Conservation (phyloP, 53 echinoderm and acorn worm genomes). For the Actinopyga echinites region DNA sequence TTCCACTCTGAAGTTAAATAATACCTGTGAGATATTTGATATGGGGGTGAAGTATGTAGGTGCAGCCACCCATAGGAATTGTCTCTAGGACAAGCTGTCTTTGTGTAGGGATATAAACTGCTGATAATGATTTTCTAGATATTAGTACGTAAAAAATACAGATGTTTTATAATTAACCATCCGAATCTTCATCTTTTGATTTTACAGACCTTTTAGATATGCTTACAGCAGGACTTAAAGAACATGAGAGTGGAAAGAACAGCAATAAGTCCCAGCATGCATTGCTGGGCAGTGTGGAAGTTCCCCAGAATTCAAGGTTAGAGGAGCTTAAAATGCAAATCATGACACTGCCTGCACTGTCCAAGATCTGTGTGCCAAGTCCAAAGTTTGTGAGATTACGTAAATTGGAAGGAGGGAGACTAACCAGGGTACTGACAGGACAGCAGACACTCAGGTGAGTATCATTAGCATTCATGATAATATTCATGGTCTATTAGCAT, state of each 20-base stretch:
- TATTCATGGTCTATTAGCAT: no score
- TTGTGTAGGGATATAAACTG: no score
- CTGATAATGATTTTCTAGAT: no score
- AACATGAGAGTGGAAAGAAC: no score
- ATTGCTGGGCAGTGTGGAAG: conserved; percentile 78
- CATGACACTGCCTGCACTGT: conserved; percentile 64
- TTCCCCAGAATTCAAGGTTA: conserved; percentile 81
- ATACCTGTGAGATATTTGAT: no score
- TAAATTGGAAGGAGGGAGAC: conserved; percentile 61
- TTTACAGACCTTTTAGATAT: background rate
- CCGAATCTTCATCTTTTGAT: background rate
- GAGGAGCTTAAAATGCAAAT: conserved; percentile 75
- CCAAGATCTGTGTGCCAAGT: conserved; percentile 59
- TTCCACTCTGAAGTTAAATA: no score
- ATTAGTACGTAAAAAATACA: no score
- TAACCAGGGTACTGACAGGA: conserved; percentile 71
- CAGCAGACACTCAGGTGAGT: conserved; percentile 74
- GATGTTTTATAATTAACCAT: no score
- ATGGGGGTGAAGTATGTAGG: no score
- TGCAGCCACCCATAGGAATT: no score
- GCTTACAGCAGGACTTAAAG: background rate
- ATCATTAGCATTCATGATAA: no score
- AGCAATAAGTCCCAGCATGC: conserved; percentile 39
- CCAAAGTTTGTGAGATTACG: conserved; percentile 75
- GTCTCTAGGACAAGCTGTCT: no score